A percentile compares a stretch with the other conserved stretches of the same genome.
These are phyloP conservation scores for Meloidogyne floridensis DNA, from an alignment of 1,140 invertebrate species.

Conservation along the genomic window DNA sequence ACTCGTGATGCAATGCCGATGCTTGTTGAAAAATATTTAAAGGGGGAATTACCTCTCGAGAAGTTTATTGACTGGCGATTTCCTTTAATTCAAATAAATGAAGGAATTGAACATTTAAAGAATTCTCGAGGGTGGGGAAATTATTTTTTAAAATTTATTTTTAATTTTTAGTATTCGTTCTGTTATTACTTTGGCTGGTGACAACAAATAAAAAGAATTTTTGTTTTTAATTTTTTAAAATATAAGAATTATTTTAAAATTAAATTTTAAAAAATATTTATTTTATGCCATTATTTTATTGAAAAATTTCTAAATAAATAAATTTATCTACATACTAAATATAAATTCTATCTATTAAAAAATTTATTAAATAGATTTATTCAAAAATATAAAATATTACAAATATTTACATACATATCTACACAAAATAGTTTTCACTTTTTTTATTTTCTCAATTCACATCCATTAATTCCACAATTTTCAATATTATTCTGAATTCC, in stretches of 20 bases:
- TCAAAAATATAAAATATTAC: no score
- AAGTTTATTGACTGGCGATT: constrained; percentile 72
- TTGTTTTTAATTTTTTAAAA: neutral
- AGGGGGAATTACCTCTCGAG: constrained; percentile 78
- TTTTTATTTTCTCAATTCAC: constrained; percentile 9
- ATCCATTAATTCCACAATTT: constrained; percentile 2
- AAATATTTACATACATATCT: no score
- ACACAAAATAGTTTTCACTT: no score
- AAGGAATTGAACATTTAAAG: constrained; percentile 11
- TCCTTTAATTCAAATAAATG: neutral
- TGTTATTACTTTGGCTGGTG: neutral
- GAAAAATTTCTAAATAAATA: no score
- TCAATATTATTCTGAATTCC: neutral
- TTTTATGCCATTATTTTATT: no score
- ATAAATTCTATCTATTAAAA: no score
- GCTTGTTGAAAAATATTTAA: constrained; percentile 82
- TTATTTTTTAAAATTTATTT: neutral
- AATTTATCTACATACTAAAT: no score
- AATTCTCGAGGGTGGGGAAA: neutral
- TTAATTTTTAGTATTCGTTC: neutral
- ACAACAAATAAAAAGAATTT: neutral
- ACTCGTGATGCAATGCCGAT: constrained; percentile 67
- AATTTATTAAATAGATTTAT: no score
- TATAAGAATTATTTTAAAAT: neutral
- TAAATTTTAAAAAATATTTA: neutral